These are phyloP conservation scores for Steatocranus sp. DNA, from an alignment of 2,797 vertebrate genomes.

Conservation along the genomic window DNA sequence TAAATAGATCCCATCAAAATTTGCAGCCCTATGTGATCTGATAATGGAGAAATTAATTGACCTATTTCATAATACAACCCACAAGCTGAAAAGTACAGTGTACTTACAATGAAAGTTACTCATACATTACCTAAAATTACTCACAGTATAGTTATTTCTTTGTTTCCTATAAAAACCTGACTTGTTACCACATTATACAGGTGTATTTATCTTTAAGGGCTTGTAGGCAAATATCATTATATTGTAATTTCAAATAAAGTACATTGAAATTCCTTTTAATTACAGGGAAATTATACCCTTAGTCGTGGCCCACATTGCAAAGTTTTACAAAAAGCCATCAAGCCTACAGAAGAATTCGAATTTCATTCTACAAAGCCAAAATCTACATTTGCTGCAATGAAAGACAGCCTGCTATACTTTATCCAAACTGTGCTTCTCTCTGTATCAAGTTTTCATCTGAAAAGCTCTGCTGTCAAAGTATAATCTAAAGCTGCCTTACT, in stretches of 20 bases:
- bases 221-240: neutral
- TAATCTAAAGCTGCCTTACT: rapidly evolving
- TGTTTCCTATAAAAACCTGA: neutral
- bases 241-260: neutral
- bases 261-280: neutral
- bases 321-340: neutral
- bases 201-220: neutral
- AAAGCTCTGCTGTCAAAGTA: neutral
- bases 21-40: neutral
- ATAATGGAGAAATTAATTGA: rapidly evolving
- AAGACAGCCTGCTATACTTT: neutral
- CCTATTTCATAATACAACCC: neutral
- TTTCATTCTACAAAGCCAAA: neutral
- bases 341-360: rapidly evolving
- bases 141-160: neutral
- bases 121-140: neutral
- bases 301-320: neutral
- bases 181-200: neutral
- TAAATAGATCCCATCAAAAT: neutral
- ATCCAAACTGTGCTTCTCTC: neutral
- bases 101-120: neutral
- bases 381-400: neutral
- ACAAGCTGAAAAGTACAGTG: neutral
- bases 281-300: neutral
- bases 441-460: neutral